These are phyloP conservation scores for Caenorhabditis afra DNA, from an alignment of 2,888 invertebrate species.

Conservation along the genomic window DNA sequence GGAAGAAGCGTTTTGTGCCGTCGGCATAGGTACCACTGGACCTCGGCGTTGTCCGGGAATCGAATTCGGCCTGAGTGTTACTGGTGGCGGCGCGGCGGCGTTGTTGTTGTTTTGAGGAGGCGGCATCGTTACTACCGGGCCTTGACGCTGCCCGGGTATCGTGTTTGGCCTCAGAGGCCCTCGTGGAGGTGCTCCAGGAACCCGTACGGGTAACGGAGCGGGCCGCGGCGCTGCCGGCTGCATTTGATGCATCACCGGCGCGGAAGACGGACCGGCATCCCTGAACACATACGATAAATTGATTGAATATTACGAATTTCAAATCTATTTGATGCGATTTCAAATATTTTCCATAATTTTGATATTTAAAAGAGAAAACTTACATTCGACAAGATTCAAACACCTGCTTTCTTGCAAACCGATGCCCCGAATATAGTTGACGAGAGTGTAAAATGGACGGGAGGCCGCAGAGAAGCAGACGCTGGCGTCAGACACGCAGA, in stretches of 20 bases:
- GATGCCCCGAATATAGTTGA: too few relatives aligned
- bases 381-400: too few relatives aligned
- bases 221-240: not conserved
- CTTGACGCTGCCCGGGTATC: not conserved
- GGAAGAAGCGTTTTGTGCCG: not conserved
- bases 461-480: conserved; percentile 1
- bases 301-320: too few relatives aligned
- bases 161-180: not conserved
- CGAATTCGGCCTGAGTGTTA: not conserved
- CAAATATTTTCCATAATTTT: too few relatives aligned
- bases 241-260: conserved; percentile 7
- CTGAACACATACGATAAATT: too few relatives aligned
- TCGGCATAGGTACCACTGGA: not conserved
- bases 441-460: not conserved
- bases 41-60: not conserved
- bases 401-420: too few relatives aligned
- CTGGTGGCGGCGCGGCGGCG: not conserved
- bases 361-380: too few relatives aligned
- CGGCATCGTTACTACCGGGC: conserved; percentile 1
- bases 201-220: not conserved
- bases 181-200: conserved; percentile 1
- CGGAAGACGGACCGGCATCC: conserved; percentile 8
- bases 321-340: too few relatives aligned
- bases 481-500: not conserved
- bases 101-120: not conserved